Base-by-base conservation (phyloP, 2,113 vertebrate species). In the Aythya baeri region DNA sequence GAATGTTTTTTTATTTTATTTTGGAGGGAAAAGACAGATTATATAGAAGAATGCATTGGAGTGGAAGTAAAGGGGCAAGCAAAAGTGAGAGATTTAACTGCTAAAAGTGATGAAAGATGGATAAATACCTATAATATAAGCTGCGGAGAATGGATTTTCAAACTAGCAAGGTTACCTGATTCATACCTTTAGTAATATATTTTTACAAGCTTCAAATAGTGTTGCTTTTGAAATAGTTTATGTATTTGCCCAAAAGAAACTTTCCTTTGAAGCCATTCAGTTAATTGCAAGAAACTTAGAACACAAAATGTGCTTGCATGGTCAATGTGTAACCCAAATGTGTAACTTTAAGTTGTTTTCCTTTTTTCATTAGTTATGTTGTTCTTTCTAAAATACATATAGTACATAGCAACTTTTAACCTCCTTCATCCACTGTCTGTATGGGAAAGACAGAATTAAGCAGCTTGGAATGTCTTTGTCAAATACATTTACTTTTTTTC, bases 211-310 rank as follows among this genome's bases (percentile, higher is more conserved):
- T 5, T 5, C 18, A 1, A 2, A 73, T 11, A 7, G 6, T 74
- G 44, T 59, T 21, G 0, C 68, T 75, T 52, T 93, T 49, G 49
- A 18, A 59, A 38, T 62, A 67, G 9, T 57, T 93, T 80, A 91
- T 67, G n/a, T 93, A 80, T 96, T 96, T 91, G 82, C 91, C 85
- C 89, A 89, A 95, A 94, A 88, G 93, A 67, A 67, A 80, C 2
- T 2, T 86, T 93, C 89, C 72, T 88, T 93, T 94, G 55, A 89
- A 95, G 55, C 36, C 18, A 15, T 77, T 84, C 74, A 31, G 15
- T 44, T 94, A 84, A 87, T 75, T 82, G 70, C 58, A 88, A 43
- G 32, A 55, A 83, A 18, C 75, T 86, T 68, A 18, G 75, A 89
- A 44, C 78, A 59, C 23, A 82, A 76, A 95, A 76, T 26, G 31